Evolutionary conservation across 1,140 invertebrate genomes (phyloP).

Genomic region (Leptinotarsa texana): DNA sequence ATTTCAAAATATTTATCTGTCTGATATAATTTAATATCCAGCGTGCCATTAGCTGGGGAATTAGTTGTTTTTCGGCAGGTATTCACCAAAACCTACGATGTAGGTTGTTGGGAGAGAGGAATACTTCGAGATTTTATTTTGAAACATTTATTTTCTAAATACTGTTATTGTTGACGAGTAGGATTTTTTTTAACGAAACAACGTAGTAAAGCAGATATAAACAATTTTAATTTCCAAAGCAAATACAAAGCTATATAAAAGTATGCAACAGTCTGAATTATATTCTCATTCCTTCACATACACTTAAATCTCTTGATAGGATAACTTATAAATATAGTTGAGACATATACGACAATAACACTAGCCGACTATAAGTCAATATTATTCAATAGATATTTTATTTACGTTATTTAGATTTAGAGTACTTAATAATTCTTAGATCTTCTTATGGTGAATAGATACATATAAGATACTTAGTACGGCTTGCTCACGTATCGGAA

Average conservation of each 20-base stretch:
- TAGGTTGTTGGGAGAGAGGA: no score
- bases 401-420: conserved; percentile 13
- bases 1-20: no score
- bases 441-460: conserved; percentile 24
- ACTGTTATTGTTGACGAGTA: no score
- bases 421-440: conserved; percentile 22
- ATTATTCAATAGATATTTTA: conserved; percentile 19
- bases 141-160: no score
- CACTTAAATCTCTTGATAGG: conserved; percentile 23
- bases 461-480: conserved; percentile 39
- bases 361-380: conserved; percentile 17
- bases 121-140: no score
- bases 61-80: no score
- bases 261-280: conserved; percentile 46
- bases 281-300: conserved; percentile 30
- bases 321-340: conserved; percentile 13
- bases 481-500: conserved; percentile 36
- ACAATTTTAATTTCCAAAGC: conserved; percentile 43
- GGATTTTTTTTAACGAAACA: no score
- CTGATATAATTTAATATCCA: no score
- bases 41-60: no score
- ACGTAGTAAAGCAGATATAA: conserved; percentile 26
- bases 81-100: no score
- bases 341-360: conserved; percentile 13
- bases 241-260: conserved; percentile 52